Evolutionary conservation across 2,113 vertebrate species (phyloP).

Genomic region (Elephantulus edwardii): DNA sequence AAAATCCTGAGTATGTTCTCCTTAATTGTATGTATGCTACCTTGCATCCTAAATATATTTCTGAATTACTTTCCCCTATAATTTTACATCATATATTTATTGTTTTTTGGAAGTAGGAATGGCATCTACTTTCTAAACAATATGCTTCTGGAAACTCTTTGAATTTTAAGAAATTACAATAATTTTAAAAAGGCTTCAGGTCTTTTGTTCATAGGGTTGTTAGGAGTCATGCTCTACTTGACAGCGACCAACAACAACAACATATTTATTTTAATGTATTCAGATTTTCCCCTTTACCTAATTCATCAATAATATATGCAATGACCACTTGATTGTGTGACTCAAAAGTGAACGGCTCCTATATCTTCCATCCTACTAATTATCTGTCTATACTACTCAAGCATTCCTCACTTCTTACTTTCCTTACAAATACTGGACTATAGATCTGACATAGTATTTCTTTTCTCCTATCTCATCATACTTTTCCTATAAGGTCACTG

Average conservation of each 20-base stretch:
- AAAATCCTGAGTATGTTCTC: neutral
- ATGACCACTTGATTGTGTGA: neutral
- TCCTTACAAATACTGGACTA: neutral
- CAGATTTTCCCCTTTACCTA: neutral
- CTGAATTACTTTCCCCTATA: neutral
- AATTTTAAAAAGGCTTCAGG: too few relatives aligned
- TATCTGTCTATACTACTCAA: neutral
- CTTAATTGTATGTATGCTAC: neutral
- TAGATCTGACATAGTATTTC: neutral
- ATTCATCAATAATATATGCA: neutral
- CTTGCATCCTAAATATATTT: neutral
- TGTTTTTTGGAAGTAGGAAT: too few relatives aligned
- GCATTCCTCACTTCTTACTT: neutral
- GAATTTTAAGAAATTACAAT: too few relatives aligned
- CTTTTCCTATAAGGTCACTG: neutral
- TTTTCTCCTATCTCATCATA: neutral
- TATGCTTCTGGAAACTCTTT: too few relatives aligned
- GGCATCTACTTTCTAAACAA: too few relatives aligned
- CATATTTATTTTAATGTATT: neutral
- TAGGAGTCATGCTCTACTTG: too few relatives aligned
- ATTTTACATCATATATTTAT: neutral
- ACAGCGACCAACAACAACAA: too few relatives aligned
- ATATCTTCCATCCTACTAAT: neutral
- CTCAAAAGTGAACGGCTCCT: neutral
- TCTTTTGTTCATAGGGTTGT: too few relatives aligned